phyloP scores from a whole-genome alignment of 2,113 vertebrate species.

The Furnarius figulus region DNA sequence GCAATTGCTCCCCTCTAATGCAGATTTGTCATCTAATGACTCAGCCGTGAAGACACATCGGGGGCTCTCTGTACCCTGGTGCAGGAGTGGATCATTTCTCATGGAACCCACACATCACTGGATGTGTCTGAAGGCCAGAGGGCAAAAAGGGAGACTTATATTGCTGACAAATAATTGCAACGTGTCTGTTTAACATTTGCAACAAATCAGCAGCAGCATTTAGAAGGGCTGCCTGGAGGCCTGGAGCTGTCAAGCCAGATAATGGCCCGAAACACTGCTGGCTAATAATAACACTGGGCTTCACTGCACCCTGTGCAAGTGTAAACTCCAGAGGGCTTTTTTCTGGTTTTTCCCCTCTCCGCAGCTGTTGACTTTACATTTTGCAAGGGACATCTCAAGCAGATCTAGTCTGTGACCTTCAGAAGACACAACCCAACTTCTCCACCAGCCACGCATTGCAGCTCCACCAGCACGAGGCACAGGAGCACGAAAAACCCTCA shows the following conservation, averaged over 20 bases:
- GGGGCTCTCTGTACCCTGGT: conserved; percentile 1
- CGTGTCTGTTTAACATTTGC: conserved; percentile 53
- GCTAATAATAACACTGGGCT: conserved; percentile 24
- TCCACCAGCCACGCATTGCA: background rate
- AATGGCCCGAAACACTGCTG: conserved; percentile 37
- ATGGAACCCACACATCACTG: background rate
- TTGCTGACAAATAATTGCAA: conserved; percentile 60
- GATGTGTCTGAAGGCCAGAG: conserved; percentile 5
- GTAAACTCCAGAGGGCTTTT: background rate
- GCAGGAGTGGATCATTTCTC: conserved; percentile 6
- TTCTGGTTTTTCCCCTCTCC: background rate
- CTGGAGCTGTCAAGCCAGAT: conserved; percentile 59
- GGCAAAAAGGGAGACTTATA: background rate
- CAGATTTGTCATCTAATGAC: background rate
- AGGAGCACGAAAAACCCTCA: background rate
- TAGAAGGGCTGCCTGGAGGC: conserved; percentile 33
- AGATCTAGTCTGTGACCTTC: conserved; percentile 11
- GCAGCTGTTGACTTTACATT: background rate
- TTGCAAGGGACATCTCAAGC: background rate
- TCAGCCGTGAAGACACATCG: background rate
- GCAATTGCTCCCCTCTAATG: background rate
- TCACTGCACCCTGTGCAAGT: background rate
- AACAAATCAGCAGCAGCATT: conserved; percentile 47
- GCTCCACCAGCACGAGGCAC: background rate
- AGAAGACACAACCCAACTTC: background rate